A percentile compares a stretch with the other conserved stretches of the same genome.
phyloP scores from a whole-genome alignment of 2,113 vertebrate genomes.

The Callocephalon fimbriatum region DNA sequence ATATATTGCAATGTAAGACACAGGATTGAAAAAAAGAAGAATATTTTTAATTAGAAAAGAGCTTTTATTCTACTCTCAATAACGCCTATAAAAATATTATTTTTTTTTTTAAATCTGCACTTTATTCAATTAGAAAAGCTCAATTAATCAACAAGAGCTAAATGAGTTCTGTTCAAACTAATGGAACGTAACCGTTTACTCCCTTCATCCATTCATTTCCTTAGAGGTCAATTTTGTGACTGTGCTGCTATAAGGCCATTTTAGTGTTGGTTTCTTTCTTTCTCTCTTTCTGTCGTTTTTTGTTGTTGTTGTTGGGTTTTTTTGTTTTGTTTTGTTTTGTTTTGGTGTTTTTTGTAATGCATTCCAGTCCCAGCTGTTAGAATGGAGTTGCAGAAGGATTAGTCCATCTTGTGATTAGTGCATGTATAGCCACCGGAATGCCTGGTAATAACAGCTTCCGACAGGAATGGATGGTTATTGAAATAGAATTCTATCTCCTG shows the following conservation, averaged over 20 bases:
- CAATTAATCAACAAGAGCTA: constrained; percentile 32
- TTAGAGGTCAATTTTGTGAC: not conserved
- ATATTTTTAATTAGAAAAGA: constrained; percentile 35
- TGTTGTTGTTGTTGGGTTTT: not conserved
- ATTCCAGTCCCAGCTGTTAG: not conserved
- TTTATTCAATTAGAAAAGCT: constrained; percentile 54
- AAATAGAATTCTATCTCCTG: constrained; percentile 62
- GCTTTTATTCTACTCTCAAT: not conserved
- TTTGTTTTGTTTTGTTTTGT: not conserved
- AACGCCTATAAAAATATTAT: not conserved
- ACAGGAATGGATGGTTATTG: constrained; percentile 55
- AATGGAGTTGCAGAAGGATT: not conserved
- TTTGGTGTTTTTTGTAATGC: not conserved
- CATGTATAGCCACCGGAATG: not conserved
- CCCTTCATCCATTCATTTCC: constrained; percentile 34
- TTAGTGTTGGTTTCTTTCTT: not conserved
- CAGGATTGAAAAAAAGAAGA: not conserved
- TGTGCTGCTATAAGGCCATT: not conserved
- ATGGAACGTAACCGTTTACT: constrained; percentile 8
- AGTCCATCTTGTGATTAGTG: constrained; percentile 5
- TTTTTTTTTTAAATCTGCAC: not conserved
- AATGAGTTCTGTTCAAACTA: constrained; percentile 18
- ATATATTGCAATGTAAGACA: not conserved
- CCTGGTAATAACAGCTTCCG: constrained; percentile 46
- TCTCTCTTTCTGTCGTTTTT: not conserved